Percentiles rank a stretch among this genome's conserved stretches.
Conservation (phyloP, 2,113 vertebrate genomes). For the Ameiurus melas region DNA sequence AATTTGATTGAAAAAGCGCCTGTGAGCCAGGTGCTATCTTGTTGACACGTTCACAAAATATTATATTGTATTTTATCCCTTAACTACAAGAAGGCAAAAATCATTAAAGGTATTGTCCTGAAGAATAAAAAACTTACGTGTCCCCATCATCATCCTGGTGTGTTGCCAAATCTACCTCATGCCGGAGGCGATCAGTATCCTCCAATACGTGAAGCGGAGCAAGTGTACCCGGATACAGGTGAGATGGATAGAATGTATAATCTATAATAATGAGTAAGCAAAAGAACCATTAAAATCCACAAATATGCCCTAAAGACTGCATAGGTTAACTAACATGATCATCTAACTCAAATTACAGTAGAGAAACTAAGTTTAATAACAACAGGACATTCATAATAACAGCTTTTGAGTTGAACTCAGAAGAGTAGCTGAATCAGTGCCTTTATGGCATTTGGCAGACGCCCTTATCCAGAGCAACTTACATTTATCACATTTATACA, state of each 20-base stretch:
- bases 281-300: neutral
- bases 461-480: no score
- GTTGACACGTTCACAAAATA: neutral
- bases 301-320: neutral
- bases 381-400: neutral
- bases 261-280: slow-evolving; percentile 16
- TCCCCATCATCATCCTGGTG: slow-evolving; percentile 79
- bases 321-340: neutral
- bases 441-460: no score
- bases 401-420: neutral
- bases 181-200: slow-evolving; percentile 43
- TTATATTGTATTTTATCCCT: neutral
- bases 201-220: neutral
- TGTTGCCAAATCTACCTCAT: slow-evolving; percentile 67
- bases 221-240: neutral
- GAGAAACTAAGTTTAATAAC: neutral
- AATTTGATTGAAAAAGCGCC: neutral
- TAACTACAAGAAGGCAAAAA: neutral
- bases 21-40: neutral
- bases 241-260: neutral
- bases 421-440: neutral
- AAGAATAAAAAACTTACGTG: slow-evolving; percentile 69
- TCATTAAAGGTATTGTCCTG: neutral
- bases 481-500: no score
- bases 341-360: neutral